Conservation (phyloP, 2,888 invertebrate genomes). For the Limulus polyphemus region DNA sequence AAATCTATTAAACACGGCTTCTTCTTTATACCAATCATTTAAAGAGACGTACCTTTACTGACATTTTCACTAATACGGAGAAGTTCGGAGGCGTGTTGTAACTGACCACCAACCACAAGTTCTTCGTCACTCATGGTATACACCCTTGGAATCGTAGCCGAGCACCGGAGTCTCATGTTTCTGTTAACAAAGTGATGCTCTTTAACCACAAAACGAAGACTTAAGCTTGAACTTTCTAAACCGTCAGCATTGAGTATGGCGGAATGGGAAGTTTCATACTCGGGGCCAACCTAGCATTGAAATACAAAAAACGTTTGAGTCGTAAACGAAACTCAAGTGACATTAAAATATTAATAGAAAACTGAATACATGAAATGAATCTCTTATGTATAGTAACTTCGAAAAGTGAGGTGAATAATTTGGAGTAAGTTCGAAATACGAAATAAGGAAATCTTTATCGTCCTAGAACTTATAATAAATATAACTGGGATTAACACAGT, state of each 20-base stretch:
- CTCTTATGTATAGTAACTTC: too few relatives aligned
- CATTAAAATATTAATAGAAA: too few relatives aligned
- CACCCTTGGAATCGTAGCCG: conserved; percentile 24
- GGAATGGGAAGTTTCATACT: conserved; percentile 23
- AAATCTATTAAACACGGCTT: too few relatives aligned
- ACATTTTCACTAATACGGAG: conserved; percentile 25
- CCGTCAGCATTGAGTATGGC: conserved; percentile 24
- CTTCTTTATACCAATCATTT: too few relatives aligned
- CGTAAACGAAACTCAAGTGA: too few relatives aligned
- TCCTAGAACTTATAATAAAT: too few relatives aligned
- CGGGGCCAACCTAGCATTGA: conserved; percentile 18
- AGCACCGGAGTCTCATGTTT: conserved; percentile 25
- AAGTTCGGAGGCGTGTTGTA: conserved; percentile 16
- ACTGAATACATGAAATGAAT: too few relatives aligned
- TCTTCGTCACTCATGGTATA: conserved; percentile 27
- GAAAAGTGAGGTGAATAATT: too few relatives aligned
- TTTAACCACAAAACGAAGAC: conserved; percentile 24
- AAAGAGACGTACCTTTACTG: conserved; percentile 19
- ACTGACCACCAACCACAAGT: conserved; percentile 19
- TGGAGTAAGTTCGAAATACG: too few relatives aligned
- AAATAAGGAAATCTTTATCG: too few relatives aligned
- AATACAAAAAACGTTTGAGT: neutral
- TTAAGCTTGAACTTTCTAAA: conserved; percentile 23
- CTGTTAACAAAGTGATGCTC: conserved; percentile 21
- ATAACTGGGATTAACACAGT: too few relatives aligned